Evolutionary conservation across 2,113 vertebrate species (phyloP), one percentile per base, ranked within the genome.

Genomic region (Pseudolaguvia tuberculata): DNA sequence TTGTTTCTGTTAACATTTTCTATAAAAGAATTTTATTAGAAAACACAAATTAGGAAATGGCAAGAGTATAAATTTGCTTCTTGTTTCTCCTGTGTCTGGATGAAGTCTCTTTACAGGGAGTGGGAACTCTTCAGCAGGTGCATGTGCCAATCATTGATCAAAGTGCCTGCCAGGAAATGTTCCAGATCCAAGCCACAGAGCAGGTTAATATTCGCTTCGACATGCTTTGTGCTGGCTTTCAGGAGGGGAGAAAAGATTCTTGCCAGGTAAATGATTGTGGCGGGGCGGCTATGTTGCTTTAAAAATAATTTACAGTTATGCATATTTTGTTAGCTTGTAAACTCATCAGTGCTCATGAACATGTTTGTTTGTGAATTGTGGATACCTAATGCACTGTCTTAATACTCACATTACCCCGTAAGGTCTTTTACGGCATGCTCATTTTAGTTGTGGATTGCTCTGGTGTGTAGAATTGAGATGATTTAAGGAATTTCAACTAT

Each of bases 141-240:
- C 4, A 82, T 66, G 85, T 92, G 82, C 90, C 88, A 82, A 87
- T 92, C 83, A 89, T 92, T 50, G 84, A 87, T 42, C 76, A 82
- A 58, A 42, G 31, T 42, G 77, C 82, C 58, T 92, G 91, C 85
- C 86, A 88, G 81, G 29, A 72, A 8, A 90, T 91, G 90, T 91
- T 88, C 82, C 51, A 55, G 9, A 62, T 71, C 15, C 6, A 31
- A 75, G 31, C 83, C 77, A 17, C 0, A 0, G 79, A 88, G 5
- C 13, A 71, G 29, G 63, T 89, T 58, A 79, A 86, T 82, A 90
- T 92, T 73, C 77, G 83, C 45, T 45, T 15, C 56, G 87, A 90
- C 83, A 91, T 91, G 91, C 85, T 92, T 69, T 92, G 91, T 57
- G 91, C 91, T 50, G 91, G 91, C 62, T 88, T 56, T 74, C 82